A percentile compares a stretch with the other conserved stretches of the same genome.
Evolutionary conservation across 2,888 invertebrate species (phyloP).

Genomic region (Caenorhabditis doughertyi): DNA sequence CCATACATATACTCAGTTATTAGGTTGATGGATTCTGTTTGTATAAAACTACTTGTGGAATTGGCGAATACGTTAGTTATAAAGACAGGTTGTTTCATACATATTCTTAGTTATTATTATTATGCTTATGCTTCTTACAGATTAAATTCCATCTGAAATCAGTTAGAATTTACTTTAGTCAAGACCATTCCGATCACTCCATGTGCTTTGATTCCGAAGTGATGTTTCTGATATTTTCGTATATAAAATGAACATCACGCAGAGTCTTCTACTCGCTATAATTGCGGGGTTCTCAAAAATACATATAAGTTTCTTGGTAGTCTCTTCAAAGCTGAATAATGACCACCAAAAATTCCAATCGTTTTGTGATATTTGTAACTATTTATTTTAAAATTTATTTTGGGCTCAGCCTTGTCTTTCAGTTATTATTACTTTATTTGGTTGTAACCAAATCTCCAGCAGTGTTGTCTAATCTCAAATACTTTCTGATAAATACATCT

Average conservation of each 20-base stretch:
- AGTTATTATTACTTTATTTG: conserved; percentile 4
- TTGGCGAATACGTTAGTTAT: no score
- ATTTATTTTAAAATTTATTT: conserved; percentile 28
- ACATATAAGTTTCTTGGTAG: conserved; percentile 1
- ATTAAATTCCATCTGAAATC: no score
- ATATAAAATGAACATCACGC: conserved; percentile 12
- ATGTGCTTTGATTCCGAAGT: conserved; percentile 14
- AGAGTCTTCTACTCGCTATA: neutral
- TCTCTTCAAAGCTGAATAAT: neutral
- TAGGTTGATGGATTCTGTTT: no score
- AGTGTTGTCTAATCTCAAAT: conserved; percentile 18
- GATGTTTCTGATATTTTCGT: neutral
- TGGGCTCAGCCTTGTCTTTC: conserved; percentile 7
- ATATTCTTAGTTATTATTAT: no score
- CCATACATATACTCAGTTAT: no score
- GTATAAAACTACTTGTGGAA: no score
- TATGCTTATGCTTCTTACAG: no score
- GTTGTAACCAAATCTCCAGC: conserved; percentile 37
- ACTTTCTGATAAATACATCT: conserved; percentile 41
- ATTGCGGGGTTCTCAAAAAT: neutral
- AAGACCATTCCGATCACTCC: neutral
- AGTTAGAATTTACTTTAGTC: no score
- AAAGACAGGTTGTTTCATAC: no score
- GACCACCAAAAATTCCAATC: conserved; percentile 2
- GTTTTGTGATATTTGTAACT: conserved; percentile 8